phyloP scores from a whole-genome alignment of 2,888 invertebrate species.

The Polymixis flavicincta region DNA sequence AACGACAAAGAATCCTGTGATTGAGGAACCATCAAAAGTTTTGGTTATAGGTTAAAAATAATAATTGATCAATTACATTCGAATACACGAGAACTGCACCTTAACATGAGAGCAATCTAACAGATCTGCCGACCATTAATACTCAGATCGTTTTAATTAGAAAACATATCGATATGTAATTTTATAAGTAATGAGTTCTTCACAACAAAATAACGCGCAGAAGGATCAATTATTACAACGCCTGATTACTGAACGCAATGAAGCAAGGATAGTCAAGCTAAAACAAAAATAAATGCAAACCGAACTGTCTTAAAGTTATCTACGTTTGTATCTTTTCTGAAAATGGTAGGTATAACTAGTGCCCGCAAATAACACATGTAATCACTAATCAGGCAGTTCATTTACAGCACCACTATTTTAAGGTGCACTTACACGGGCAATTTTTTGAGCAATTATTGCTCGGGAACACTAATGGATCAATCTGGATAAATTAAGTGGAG shows the following conservation, averaged over 20 bases:
- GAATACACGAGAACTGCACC: constrained; percentile 45
- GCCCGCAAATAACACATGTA: too few relatives aligned
- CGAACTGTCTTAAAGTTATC: background rate
- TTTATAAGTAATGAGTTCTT: constrained; percentile 58
- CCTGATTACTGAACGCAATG: background rate
- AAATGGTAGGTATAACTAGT: background rate
- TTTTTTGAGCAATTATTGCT: too few relatives aligned
- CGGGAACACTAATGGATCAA: too few relatives aligned
- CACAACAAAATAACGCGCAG: background rate
- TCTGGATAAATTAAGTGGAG: too few relatives aligned
- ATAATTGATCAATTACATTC: background rate
- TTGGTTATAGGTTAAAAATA: background rate
- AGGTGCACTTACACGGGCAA: too few relatives aligned
- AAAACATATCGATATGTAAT: constrained; percentile 66
- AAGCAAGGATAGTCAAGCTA: too few relatives aligned
- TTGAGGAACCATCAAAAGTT: background rate
- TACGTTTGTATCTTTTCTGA: background rate
- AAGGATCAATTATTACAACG: constrained; percentile 2
- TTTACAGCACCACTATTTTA: background rate
- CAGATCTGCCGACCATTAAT: constrained; percentile 55
- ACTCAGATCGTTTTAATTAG: constrained; percentile 62
- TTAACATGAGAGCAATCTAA: constrained; percentile 40
- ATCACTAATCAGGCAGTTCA: too few relatives aligned
- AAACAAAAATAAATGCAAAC: background rate
- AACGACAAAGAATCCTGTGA: background rate